Evolutionary conservation across 2,888 invertebrate genomes (phyloP), one percentile per base, ranked within the genome.

Genomic region (Meandrusa payeni): DNA sequence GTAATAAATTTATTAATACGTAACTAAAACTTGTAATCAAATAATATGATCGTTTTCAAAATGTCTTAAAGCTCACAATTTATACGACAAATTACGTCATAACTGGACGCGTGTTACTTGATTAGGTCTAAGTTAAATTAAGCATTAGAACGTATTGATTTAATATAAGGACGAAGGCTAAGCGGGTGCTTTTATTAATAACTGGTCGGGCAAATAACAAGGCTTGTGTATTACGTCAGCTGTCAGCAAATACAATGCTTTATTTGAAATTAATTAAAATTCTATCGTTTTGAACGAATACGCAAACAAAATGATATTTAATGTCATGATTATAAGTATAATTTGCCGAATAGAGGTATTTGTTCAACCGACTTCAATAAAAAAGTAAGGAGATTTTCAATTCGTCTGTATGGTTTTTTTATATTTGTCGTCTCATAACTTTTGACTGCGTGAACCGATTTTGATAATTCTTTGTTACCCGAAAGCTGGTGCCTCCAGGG

Each of bases 1-100:
- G 29, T 41, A 29, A 41, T 28, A 34, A 34, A 41, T 23, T 36
- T 28, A 28, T 22, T 2, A 29, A 4, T 34, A 41, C 28, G 22
- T 12, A 33, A 26, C 19, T 10, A 12, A 40, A 27, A 33, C 20
- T 33, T 27, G 27, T 26, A 20, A 12, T 11, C 15, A 20, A 33
- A 13, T 20, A 3, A 20, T 28, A 37, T 27, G 9, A 33, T 2
- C 26, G 11, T 13, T 33, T 19, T 19, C 26, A 20, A 33, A 41
- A 41, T 32, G 26, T 13, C 11, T 33, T 41, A 33, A 33, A 33
- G 12, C 10, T 7, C 9, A 26, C 33, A 33, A 33, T 33, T 33
- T 41, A 6, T 11, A 28, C 20, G 9, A 24, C 26, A 33, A 41
- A 41, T 41, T 33, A 11, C 19, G 13, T 33, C 32, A 32, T 10